These are phyloP conservation scores for Dendrolimus kikuchii DNA, from an alignment of 1,140 invertebrate genomes.

Conservation along the genomic window DNA sequence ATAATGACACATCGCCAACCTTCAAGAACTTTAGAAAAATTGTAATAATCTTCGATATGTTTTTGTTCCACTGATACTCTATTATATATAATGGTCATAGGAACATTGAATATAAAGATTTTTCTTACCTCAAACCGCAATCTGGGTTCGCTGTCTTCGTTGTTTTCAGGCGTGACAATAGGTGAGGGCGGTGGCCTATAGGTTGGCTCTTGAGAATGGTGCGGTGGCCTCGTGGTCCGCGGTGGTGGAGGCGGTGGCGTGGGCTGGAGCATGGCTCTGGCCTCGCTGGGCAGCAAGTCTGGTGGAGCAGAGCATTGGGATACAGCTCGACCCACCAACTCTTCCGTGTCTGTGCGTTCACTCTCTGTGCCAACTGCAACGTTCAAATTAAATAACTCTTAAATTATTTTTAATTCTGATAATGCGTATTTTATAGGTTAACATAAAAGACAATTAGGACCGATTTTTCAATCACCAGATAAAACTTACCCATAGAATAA, in stretches of 20 bases:
- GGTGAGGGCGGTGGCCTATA: conserved; percentile 32
- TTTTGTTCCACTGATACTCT: no score
- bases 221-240: conserved; percentile 12
- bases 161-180: conserved; percentile 19
- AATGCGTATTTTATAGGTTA: neutral
- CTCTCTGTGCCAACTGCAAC: conserved; percentile 69
- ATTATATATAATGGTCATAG: no score
- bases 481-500: no score
- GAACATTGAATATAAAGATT: neutral
- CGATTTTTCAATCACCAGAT: no score
- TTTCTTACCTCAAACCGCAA: conserved; percentile 53
- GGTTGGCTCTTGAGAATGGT: conserved; percentile 20
- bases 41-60: no score
- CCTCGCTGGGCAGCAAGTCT: conserved; percentile 61
- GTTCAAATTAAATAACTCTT: neutral
- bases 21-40: no score
- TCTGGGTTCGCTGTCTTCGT: conserved; percentile 48
- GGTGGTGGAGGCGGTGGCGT: conserved; percentile 30
- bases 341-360: conserved; percentile 73
- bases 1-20: no score
- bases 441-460: no score
- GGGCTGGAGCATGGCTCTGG: conserved; percentile 51
- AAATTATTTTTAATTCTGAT: conserved; percentile 1
- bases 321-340: conserved; percentile 68
- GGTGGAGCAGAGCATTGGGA: conserved; percentile 68